Evolutionary conservation across 2,113 vertebrate genomes (phyloP), one percentile per base, ranked within the genome.

Genomic region (Octodon degus): DNA sequence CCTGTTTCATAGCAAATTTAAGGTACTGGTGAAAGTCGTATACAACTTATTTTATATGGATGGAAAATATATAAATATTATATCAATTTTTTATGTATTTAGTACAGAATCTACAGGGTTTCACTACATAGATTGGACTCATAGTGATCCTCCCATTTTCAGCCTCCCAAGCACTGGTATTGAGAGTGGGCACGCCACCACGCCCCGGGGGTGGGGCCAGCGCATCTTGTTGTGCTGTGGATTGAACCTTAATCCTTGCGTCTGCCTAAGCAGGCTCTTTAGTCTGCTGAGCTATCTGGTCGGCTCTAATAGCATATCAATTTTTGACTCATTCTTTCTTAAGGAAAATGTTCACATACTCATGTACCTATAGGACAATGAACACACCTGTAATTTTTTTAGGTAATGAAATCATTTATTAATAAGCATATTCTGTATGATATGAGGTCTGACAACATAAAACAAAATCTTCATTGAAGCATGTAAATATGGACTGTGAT

Each of bases 371-470:
- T 93, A 63, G 68, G 13, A 86, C 74, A 77, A 50, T 83, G 17
- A 85, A 68, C 22, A 5, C 16, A 58, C 17, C 2, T 19, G 17
- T 58, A 19, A 58, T 19, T 58, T 19, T 55, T 19, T 58, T 25
- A 86, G 83, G 86, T 93, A 63, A 77, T 81, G 22, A 24, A 65
- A 85, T 85, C 25, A 74, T 32, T 93, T 86, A 94, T 91, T 84
- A 82, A 91, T 89, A 84, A 70, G 27, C 63, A 19, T n/a, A 25
- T 63, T 63, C 68, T 77, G 4, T 50, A 40, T 47, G 70, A 74
- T 79, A 53, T 53, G 53, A 79, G 37, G n/a, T 68, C 11, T 70
- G 40, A 67, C 32, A 10, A 47, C 43, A 55, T 13, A 20, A 32
- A 90, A 72, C 0, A 63, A 77, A 95, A 92, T 63, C 82, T 58